phyloP scores from a whole-genome alignment of 2,888 invertebrate genomes.

The Micropterix aruncella region DNA sequence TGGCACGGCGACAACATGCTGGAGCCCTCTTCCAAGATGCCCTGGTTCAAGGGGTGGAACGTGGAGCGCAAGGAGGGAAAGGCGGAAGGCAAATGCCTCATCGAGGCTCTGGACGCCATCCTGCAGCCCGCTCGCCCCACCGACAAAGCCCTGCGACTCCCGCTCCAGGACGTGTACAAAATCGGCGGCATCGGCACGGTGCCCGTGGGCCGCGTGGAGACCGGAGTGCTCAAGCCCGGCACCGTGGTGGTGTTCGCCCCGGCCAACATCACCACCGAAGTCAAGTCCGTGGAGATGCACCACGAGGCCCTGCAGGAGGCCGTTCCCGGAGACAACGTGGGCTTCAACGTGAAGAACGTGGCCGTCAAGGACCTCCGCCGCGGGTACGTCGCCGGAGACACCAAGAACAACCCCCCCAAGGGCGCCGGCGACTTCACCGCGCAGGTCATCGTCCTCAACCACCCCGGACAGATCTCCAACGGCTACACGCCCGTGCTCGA shows the following conservation, averaged over 20 bases:
- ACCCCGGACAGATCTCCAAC: slow-evolving; percentile 97
- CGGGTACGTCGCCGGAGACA: slow-evolving; percentile 97
- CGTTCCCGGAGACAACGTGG: slow-evolving; percentile 98
- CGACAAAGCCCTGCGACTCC: slow-evolving; percentile 95
- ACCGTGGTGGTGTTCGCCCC: slow-evolving; percentile 97
- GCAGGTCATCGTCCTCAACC: slow-evolving; percentile 98
- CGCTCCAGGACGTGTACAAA: slow-evolving; percentile 99
- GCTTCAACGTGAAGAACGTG: slow-evolving; percentile 99
- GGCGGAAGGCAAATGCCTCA: slow-evolving; percentile 87
- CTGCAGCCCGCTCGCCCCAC: slow-evolving; percentile 90
- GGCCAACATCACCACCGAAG: slow-evolving; percentile 93
- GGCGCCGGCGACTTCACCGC: slow-evolving; percentile 90
- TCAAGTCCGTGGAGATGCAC: slow-evolving; percentile 99
- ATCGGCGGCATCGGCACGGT: slow-evolving; percentile 99
- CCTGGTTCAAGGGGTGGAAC: slow-evolving; percentile 96
- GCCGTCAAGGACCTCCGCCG: slow-evolving; percentile 99
- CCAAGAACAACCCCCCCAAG: slow-evolving; percentile 92
- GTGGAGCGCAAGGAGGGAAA: slow-evolving; percentile 93
- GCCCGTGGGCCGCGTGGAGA: slow-evolving; percentile 99
- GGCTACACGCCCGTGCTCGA: slow-evolving; percentile 99
- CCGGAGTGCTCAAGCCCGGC: slow-evolving; percentile 93
- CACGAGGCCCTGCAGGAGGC: slow-evolving; percentile 96
- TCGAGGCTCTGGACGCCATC: slow-evolving; percentile 95
- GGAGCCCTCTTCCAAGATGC: slow-evolving; percentile 88
- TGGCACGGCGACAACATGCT: slow-evolving; percentile 99